A percentile compares a stretch with the other conserved stretches of the same genome.
phyloP scores from a whole-genome alignment of 2,797 vertebrate genomes.

The Enteromius thamalakanensis region DNA sequence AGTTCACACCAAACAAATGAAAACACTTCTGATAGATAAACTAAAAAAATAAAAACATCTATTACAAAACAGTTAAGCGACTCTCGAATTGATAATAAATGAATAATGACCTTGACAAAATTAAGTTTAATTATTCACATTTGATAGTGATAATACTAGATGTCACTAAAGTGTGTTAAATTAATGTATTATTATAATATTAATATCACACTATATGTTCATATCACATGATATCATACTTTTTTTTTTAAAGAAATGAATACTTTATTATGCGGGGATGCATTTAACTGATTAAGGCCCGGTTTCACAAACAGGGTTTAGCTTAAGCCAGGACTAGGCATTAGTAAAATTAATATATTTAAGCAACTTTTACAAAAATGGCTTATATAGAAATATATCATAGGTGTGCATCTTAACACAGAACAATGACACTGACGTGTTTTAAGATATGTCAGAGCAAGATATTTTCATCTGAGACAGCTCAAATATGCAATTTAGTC shows the following conservation, averaged over 20 bases:
- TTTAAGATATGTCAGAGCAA: too few relatives aligned
- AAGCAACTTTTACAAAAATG: too few relatives aligned
- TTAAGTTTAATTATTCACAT: neutral
- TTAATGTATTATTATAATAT: neutral
- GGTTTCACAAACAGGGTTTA: too few relatives aligned
- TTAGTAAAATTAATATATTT: too few relatives aligned
- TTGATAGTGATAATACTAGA: neutral
- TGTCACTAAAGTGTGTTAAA: neutral
- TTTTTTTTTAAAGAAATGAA: neutral
- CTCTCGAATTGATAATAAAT: neutral
- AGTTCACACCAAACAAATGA: neutral
- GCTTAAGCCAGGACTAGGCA: too few relatives aligned
- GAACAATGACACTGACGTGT: too few relatives aligned
- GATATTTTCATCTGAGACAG: too few relatives aligned
- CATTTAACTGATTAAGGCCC: neutral
- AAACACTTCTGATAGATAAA: neutral
- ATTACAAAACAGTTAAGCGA: neutral
- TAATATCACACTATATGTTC: neutral
- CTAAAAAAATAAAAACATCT: neutral
- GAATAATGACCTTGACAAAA: neutral
- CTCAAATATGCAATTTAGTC: too few relatives aligned
- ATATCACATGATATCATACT: neutral
- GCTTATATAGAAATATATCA: too few relatives aligned
- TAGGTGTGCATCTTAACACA: too few relatives aligned
- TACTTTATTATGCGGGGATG: neutral